phyloP scores from a whole-genome alignment of 2,113 vertebrate genomes.

The Ictalurus furcatus region DNA sequence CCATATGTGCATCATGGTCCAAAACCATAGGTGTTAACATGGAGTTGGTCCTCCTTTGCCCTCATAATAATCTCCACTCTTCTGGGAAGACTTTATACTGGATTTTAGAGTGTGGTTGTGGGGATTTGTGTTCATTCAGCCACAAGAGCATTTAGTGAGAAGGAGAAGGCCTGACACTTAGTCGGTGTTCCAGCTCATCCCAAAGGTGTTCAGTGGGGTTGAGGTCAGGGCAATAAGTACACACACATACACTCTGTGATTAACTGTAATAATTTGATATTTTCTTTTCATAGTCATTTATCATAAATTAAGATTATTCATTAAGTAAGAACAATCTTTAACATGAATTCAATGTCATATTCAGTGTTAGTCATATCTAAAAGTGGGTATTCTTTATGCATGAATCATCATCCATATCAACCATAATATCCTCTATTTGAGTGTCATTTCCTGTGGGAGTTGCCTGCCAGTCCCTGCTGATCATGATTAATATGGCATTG shows the following conservation, averaged over 20 bases:
- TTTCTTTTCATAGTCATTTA: not conserved
- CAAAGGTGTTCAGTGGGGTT: not conserved
- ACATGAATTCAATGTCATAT: not conserved
- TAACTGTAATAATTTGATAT: not conserved
- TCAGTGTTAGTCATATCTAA: not conserved
- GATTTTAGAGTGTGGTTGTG: not conserved
- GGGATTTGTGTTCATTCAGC: not conserved
- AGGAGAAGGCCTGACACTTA: not conserved
- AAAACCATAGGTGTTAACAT: too few species aligned
- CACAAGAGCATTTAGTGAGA: not conserved
- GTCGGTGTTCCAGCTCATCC: not conserved
- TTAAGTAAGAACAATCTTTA: not conserved
- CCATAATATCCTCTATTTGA: not conserved
- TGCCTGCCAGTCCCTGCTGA: not conserved
- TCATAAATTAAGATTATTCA: not conserved
- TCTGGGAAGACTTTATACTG: not conserved
- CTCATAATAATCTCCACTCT: not conserved
- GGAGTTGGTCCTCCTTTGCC: not conserved
- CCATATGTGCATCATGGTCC: too few species aligned
- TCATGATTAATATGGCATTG: conserved; percentile 19
- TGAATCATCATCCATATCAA: conserved; percentile 25
- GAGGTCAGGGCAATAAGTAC: not conserved
- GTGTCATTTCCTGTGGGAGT: conserved; percentile 32
- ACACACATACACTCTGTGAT: too few species aligned
- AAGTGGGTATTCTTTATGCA: not conserved